A percentile compares a stretch with the other conserved stretches of the same genome.
Conservation (phyloP, 35 echinoderm and acorn worm species). For the Ophiothrix spiculata region DNA sequence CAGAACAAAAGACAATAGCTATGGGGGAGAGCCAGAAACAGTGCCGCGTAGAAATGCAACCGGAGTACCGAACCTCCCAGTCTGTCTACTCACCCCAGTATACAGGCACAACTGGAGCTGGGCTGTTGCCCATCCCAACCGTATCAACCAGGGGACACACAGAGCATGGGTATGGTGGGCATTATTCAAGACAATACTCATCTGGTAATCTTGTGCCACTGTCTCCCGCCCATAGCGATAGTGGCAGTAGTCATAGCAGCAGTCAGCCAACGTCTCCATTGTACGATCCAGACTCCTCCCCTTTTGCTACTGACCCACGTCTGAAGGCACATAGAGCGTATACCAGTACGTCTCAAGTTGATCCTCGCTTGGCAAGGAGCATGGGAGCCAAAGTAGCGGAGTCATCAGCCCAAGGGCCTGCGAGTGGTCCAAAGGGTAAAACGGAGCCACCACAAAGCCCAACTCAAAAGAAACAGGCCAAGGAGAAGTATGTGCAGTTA, state of each 20-base stretch:
- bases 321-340: neutral
- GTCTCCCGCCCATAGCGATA: neutral
- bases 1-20: neutral
- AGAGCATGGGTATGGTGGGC: neutral
- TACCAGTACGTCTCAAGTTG: neutral
- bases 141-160: neutral
- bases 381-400: neutral
- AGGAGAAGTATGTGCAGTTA: neutral
- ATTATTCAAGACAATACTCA: neutral
- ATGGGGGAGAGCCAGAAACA: neutral
- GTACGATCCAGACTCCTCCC: neutral
- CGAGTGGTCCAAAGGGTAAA: neutral
- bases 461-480: neutral
- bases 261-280: neutral
- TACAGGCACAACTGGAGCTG: neutral
- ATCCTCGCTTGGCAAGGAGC: constrained; percentile 2
- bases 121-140: neutral
- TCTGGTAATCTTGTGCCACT: neutral
- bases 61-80: neutral
- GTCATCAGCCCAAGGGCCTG: neutral
- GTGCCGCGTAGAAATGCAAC: neutral
- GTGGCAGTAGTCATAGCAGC: neutral
- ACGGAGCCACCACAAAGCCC: neutral
- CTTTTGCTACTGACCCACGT: neutral
- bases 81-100: neutral